Evolutionary conservation across 2,797 vertebrate species (phyloP), one percentile per base, ranked within the genome.

Genomic region (Scolopax bukidnonensis): DNA sequence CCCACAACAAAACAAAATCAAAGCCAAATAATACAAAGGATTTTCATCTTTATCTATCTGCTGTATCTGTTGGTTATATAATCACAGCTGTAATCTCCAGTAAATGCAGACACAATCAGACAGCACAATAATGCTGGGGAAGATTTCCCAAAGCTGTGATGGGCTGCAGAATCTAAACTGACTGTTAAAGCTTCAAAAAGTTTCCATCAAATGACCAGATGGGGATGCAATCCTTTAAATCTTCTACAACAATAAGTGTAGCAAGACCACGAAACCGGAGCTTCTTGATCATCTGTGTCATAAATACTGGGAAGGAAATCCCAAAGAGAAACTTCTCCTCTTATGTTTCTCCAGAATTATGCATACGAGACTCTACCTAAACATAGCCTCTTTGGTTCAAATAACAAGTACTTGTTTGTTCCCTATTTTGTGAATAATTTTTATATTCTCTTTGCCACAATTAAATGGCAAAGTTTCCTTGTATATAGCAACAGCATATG

Each of bases 51-150:
- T 69, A 70, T 89, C 92, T 95, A 16, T 87, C 78, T 69, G 90
- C 56, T 50, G n/a, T 71, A 79, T 91, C 65, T 93, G 70, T 50
- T n/a, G 82, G 69, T 94, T 97, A 95, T 84, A 96, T 95, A 97
- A 96, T 94, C 89, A 84, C 81, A 89, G 54, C 79, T 92, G 79
- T 95, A 96, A 97, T 96, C 95, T 96, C 83, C 38, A 73, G 84
- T 50, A 96, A 93, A 90, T 27, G 87, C 84, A 93, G 87, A 92
- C 60, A 85, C 95, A 81, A 93, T 93, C 94, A 95, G 86, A 94
- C 7, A 81, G 90, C 69, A 84, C 63, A 71, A 78, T 74, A 96
- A 93, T 47, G 69, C 92, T 81, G 73, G 47, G 33, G 61, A 95
- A 95, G 90, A 91, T 93, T 50, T 91, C 79, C 83, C 76, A 83